Evolutionary conservation across 2,797 vertebrate genomes (phyloP).

Genomic region (Sebastes cheni): DNA sequence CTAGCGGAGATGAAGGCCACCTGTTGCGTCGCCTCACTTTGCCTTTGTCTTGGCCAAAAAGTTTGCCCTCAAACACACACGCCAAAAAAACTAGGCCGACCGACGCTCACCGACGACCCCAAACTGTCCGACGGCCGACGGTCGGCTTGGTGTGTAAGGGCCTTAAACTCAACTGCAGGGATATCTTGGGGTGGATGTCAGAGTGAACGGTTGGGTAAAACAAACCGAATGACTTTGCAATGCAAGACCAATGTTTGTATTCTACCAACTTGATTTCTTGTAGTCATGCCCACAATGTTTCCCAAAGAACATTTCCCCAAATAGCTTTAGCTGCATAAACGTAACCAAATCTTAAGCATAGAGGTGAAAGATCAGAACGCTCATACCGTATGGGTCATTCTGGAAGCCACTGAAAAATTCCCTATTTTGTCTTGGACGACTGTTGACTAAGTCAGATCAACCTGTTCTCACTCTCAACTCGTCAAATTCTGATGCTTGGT

Average conservation of each 20-base stretch:
- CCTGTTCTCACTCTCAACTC: neutral
- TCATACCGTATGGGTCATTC: neutral
- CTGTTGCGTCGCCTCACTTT: too few species aligned
- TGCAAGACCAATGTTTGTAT: neutral
- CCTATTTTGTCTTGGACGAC: neutral
- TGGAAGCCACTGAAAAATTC: neutral
- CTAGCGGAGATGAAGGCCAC: too few species aligned
- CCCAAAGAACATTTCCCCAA: too few species aligned
- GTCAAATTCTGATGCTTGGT: too few species aligned
- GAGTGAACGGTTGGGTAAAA: too few species aligned
- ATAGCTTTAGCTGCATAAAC: neutral
- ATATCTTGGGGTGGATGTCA: neutral
- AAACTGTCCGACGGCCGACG: too few species aligned
- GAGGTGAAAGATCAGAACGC: neutral
- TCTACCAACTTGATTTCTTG: neutral
- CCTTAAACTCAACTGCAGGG: neutral
- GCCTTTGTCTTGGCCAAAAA: too few species aligned
- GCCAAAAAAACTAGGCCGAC: too few species aligned
- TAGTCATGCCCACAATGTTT: neutral
- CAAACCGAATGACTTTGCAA: too few species aligned
- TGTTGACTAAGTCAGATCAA: neutral
- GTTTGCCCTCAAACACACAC: too few species aligned
- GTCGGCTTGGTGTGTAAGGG: too few species aligned
- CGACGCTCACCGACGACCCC: too few species aligned
- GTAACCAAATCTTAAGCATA: neutral